Evolutionary conservation across 64 coral and sea anemone genomes (phyloP), one percentile per base, ranked within the genome.

Genomic region (Actinia tenebrosa): DNA sequence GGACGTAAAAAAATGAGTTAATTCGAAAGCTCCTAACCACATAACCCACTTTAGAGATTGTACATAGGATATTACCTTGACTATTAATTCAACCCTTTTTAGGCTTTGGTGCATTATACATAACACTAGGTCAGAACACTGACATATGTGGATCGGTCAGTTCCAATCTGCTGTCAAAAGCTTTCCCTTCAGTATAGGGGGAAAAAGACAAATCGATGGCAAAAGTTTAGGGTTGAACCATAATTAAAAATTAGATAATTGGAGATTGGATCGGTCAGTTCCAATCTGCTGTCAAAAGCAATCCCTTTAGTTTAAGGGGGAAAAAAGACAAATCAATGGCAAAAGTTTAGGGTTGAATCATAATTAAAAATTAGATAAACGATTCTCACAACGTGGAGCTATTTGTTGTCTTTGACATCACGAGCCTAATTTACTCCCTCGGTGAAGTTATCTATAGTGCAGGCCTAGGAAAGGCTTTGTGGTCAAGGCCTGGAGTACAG

Each of bases 1-100:
- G 26, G 25, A 75, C 25, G 25, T 75, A 75, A 75, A 75, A 53
- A 23, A 81, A 81, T 81, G 2, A 53, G 14, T 16, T 81, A 18
- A 50, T 81, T 81, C 79, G 16, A 50, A 45, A 45, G 79, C 16
- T 22, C 50, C 50, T 81, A 81, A 81, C 79, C 79, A 23, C 79
- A 81, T 81, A 50, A 50, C n/a, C 79, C 79, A 81, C 79, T 53
- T 81, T 81, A 81, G 79, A 81, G 79, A 81, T 81, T 45, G 17
- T n/a, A 53, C 50, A 53, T 81, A 81, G 79, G 79, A 81, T 81
- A 81, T 81, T 81, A 81, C 44, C 79, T 50, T 81, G 79, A 50
- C 50, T 50, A 17, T 45, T 80, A 80, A 53, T 80, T 81, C 16
- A 81, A 20, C 16, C 44, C 79, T 81, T 81, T 46, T 53, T 50